Conservation (phyloP, 2,797 vertebrate species). For the Falco berigora region DNA sequence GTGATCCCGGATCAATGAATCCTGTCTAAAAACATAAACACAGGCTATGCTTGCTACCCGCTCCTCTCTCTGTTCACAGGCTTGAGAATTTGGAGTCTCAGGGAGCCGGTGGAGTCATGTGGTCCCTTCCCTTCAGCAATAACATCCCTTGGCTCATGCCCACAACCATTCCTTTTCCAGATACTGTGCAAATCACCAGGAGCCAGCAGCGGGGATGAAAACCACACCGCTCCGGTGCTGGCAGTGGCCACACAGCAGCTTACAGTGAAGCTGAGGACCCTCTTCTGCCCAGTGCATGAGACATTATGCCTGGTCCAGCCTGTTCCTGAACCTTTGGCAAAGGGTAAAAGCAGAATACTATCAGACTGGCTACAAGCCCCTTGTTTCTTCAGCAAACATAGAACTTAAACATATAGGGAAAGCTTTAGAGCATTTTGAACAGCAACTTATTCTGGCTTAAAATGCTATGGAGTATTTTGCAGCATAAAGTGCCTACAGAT, state of each 20-base stretch:
- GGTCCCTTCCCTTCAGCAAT: background rate
- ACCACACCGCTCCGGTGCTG: background rate
- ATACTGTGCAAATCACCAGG: background rate
- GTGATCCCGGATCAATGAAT: conserved; percentile 45
- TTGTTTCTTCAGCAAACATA: background rate
- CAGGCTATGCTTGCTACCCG: background rate
- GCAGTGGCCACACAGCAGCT: background rate
- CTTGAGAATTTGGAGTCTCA: background rate
- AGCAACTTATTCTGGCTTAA: background rate
- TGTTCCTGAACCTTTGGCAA: background rate
- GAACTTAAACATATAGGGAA: background rate
- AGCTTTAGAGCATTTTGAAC: background rate
- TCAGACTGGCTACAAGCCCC: background rate
- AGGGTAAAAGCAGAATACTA: background rate
- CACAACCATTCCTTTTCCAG: background rate
- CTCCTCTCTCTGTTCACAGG: background rate
- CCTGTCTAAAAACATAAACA: conserved; percentile 59
- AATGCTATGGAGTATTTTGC: background rate
- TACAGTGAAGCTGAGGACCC: background rate
- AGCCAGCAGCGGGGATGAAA: background rate
- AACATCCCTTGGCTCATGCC: background rate
- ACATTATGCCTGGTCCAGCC: background rate
- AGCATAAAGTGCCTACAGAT: background rate
- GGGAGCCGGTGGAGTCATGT: background rate
- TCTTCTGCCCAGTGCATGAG: background rate